Conservation (phyloP, 2,113 vertebrate genomes). For the Nematolebias whitei region DNA sequence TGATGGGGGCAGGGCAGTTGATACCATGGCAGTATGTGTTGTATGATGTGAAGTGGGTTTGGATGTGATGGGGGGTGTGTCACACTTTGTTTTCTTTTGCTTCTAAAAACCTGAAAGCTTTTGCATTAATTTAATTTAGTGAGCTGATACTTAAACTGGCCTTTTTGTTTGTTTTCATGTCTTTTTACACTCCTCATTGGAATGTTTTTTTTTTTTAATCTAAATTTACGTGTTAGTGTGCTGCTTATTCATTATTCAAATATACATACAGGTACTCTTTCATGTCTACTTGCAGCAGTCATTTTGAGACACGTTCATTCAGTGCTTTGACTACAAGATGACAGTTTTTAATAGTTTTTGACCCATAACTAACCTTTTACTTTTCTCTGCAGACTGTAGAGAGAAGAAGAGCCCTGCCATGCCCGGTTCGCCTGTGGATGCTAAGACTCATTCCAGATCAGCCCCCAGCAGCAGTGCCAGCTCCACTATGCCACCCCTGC, state of each 20-base stretch:
- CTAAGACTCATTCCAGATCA: slow-evolving; percentile 95
- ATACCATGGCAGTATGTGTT: slow-evolving; percentile 47
- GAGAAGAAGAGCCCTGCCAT: slow-evolving; percentile 96
- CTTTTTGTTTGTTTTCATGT: background rate
- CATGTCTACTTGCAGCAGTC: background rate
- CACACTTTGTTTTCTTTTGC: slow-evolving; percentile 42
- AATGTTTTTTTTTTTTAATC: too few species aligned
- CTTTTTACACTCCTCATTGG: background rate
- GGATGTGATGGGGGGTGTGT: slow-evolving; percentile 21
- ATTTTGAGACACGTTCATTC: background rate
- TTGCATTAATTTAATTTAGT: slow-evolving; percentile 38
- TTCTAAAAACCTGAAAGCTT: slow-evolving; percentile 8
- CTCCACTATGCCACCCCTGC: slow-evolving; percentile 93
- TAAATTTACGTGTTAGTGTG: background rate
- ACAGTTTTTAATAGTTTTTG: background rate
- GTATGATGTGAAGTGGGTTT: slow-evolving; percentile 48
- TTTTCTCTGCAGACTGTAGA: slow-evolving; percentile 83
- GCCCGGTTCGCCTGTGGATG: slow-evolving; percentile 98
- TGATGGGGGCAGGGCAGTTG: slow-evolving; percentile 52
- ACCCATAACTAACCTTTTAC: slow-evolving; percentile 30
- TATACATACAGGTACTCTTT: background rate
- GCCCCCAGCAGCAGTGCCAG: slow-evolving; percentile 81
- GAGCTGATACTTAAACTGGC: slow-evolving; percentile 18
- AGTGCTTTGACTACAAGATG: too few species aligned
- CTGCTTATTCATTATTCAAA: background rate